These are phyloP conservation scores for Lithobates pipiens DNA, from an alignment of 2,797 vertebrate genomes.

Conservation along the genomic window DNA sequence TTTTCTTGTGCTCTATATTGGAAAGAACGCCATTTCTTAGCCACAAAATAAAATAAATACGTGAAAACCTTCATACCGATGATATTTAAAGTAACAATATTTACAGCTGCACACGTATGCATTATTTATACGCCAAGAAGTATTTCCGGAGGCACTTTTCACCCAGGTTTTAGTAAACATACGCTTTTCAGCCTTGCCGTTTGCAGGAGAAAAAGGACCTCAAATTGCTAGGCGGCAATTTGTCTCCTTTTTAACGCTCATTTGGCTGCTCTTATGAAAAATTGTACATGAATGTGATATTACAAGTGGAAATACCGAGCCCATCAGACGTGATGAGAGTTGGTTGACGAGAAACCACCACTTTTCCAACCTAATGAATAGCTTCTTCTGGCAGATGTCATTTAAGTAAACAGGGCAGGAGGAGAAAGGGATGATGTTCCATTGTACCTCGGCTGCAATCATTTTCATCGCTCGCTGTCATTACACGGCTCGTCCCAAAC, in stretches of 20 bases:
- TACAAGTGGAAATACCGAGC: constrained; percentile 12
- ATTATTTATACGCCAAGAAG: neutral
- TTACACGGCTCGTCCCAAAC: neutral
- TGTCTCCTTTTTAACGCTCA: constrained; percentile 16
- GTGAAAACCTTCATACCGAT: no score
- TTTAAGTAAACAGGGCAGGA: constrained; percentile 41
- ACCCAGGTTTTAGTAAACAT: constrained; percentile 15
- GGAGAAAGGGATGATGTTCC: constrained; percentile 10
- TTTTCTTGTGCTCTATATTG: no score
- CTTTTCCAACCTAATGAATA: constrained; percentile 40
- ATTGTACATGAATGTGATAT: constrained; percentile 38
- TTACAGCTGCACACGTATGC: no score
- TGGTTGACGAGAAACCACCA: neutral
- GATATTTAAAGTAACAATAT: neutral
- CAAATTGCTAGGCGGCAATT: constrained; percentile 20
- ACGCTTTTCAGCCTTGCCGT: neutral
- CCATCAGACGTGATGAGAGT: constrained; percentile 44
- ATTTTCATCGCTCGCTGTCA: constrained; percentile 29
- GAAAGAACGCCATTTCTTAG: no score
- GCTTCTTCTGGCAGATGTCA: constrained; percentile 38
- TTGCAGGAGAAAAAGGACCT: neutral
- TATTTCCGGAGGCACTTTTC: neutral
- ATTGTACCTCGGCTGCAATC: constrained; percentile 10
- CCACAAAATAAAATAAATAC: no score
- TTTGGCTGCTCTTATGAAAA: constrained; percentile 15